These are phyloP conservation scores for Leistus spinibarbis DNA, from an alignment of 2,888 invertebrate genomes.

Conservation along the genomic window DNA sequence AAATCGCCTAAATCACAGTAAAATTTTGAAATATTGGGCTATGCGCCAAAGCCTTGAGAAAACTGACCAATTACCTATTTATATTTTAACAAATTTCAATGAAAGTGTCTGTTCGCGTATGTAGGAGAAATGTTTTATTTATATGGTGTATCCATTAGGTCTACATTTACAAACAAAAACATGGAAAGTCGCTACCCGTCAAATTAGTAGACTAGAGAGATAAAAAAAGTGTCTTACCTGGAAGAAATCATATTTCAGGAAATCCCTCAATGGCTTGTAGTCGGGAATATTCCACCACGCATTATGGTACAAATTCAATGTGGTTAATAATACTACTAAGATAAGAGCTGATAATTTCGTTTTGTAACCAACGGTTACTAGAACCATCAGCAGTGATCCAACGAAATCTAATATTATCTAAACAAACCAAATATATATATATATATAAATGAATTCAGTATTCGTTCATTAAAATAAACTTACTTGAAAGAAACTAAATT, in stretches of 20 bases:
- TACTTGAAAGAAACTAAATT: conserved; percentile 86
- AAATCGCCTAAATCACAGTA: too few species aligned
- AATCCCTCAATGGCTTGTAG: conserved; percentile 96
- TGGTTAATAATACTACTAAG: conserved; percentile 84
- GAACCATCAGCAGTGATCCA: conserved; percentile 91
- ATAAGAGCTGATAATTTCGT: conserved; percentile 97
- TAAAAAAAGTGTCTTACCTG: conserved; percentile 81
- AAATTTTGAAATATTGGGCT: too few species aligned
- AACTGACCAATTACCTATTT: too few species aligned
- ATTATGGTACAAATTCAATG: conserved; percentile 96
- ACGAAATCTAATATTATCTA: conserved; percentile 90
- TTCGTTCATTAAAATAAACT: conserved; percentile 43
- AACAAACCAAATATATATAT: conserved; percentile 48
- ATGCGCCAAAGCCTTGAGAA: too few species aligned
- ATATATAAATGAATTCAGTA: neutral
- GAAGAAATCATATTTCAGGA: conserved; percentile 99
- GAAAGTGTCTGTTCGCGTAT: too few species aligned
- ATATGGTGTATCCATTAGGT: too few species aligned
- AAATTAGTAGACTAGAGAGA: too few species aligned
- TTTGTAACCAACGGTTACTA: conserved; percentile 97
- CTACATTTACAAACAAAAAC: too few species aligned
- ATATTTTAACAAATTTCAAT: too few species aligned
- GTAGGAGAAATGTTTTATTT: too few species aligned
- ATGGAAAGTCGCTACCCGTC: too few species aligned
- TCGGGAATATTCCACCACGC: conserved; percentile 97